A percentile compares a stretch with the other conserved stretches of the same genome.
Evolutionary conservation across 2,113 vertebrate genomes (phyloP).

Genomic region (Atractosteus spatula): DNA sequence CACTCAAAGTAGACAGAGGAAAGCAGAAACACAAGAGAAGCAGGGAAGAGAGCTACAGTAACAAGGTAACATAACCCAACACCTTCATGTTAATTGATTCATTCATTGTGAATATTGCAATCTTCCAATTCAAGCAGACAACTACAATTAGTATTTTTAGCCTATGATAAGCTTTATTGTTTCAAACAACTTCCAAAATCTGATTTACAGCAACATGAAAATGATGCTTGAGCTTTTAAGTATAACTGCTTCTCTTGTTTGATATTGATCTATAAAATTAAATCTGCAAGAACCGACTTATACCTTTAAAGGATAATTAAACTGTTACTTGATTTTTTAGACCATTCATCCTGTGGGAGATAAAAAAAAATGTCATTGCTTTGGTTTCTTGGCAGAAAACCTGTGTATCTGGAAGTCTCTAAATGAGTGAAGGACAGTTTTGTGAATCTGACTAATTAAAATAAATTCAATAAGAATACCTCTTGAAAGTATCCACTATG

Average conservation of each 20-base stretch:
- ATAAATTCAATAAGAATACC: slow-evolving; percentile 8
- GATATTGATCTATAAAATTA: slow-evolving; percentile 3
- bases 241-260: background rate
- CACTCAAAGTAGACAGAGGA: too few species aligned
- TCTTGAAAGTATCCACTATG: slow-evolving; percentile 22
- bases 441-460: slow-evolving; percentile 33
- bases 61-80: too few species aligned
- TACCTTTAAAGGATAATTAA: slow-evolving; percentile 20
- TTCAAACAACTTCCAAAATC: background rate
- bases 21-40: too few species aligned
- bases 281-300: slow-evolving; percentile 8
- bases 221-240: background rate
- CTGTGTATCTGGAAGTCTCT: slow-evolving; percentile 27
- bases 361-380: slow-evolving; percentile 21
- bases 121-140: too few species aligned
- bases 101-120: too few species aligned
- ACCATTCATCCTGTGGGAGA: slow-evolving; percentile 8
- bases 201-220: background rate
- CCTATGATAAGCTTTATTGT: background rate
- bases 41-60: too few species aligned
- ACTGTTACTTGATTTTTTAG: slow-evolving; percentile 16
- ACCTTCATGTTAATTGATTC: too few species aligned
- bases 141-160: too few species aligned
- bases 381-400: slow-evolving; percentile 6
- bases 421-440: slow-evolving; percentile 28